These are phyloP conservation scores for Orycteropus afer DNA, from an alignment of 2,113 vertebrate genomes.

Conservation along the genomic window DNA sequence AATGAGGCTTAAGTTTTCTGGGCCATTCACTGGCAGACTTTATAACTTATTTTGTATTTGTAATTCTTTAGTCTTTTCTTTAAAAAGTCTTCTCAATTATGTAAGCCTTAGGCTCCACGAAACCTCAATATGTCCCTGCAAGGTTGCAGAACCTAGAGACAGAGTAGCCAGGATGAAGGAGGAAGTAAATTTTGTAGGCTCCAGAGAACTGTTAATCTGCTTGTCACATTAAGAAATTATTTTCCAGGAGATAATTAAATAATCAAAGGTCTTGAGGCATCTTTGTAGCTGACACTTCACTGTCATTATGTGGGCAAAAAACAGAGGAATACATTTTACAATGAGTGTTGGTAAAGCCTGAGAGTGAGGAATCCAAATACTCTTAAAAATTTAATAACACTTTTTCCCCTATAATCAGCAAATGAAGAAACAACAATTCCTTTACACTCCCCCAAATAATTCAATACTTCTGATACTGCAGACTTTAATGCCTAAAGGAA, in stretches of 20 bases:
- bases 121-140: background rate
- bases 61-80: constrained; percentile 3
- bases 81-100: background rate
- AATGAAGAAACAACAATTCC: background rate
- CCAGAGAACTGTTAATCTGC: background rate
- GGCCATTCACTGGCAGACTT: background rate
- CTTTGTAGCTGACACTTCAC: constrained; percentile 46
- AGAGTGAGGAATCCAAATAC: background rate
- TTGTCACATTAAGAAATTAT: constrained; percentile 56
- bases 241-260: constrained; percentile 63
- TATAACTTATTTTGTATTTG: background rate
- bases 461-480: background rate
- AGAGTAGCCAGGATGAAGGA: background rate
- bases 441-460: background rate
- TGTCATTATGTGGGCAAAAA: background rate
- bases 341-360: background rate
- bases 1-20: constrained; percentile 5
- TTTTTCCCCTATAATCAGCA: background rate
- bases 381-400: background rate
- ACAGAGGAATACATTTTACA: constrained; percentile 13
- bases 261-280: constrained; percentile 6
- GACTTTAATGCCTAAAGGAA: background rate
- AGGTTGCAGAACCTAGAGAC: background rate
- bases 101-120: background rate
- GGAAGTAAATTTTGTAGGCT: background rate